Evolutionary conservation across 2,888 invertebrate genomes (phyloP).

Genomic region (Oegoconia quadripuncta): DNA sequence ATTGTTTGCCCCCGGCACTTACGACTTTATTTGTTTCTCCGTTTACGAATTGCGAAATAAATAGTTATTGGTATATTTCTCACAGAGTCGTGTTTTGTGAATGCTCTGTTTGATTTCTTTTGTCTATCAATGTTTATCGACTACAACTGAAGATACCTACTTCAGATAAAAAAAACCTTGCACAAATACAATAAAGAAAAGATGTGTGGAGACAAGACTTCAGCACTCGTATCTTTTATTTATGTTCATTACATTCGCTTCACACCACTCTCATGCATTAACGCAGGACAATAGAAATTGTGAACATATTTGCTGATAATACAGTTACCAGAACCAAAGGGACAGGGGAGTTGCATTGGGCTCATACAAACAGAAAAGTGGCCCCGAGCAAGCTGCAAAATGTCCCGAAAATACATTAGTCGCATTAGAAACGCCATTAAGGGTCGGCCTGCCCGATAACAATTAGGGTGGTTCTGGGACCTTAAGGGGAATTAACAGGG

Average conservation of each 20-base stretch:
- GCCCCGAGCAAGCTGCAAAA: slow-evolving; percentile 76
- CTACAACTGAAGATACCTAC: too few relatives aligned
- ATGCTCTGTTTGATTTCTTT: too few relatives aligned
- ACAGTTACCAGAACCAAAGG: slow-evolving; percentile 64
- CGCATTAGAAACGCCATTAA: slow-evolving; percentile 76
- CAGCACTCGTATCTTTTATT: slow-evolving; percentile 57
- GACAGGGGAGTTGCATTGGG: slow-evolving; percentile 53
- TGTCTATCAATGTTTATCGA: too few relatives aligned
- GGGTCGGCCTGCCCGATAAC: slow-evolving; percentile 69
- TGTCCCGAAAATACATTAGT: slow-evolving; percentile 77
- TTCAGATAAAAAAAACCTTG: slow-evolving; percentile 24
- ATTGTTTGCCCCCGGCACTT: slow-evolving; percentile 58
- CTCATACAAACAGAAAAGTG: slow-evolving; percentile 73
- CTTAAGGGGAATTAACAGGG: slow-evolving; percentile 72
- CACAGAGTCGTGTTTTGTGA: too few relatives aligned
- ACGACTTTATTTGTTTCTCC: slow-evolving; percentile 48
- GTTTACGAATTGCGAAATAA: slow-evolving; percentile 38
- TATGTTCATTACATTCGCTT: slow-evolving; percentile 65
- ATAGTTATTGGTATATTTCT: slow-evolving; percentile 26
- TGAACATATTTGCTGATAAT: slow-evolving; percentile 77
- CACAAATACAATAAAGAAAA: slow-evolving; percentile 32
- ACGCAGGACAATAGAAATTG: slow-evolving; percentile 72
- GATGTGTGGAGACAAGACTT: slow-evolving; percentile 38
- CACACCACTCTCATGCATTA: slow-evolving; percentile 51
- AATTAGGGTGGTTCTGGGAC: slow-evolving; percentile 73